These are phyloP conservation scores for Caenorhabditis sulstoni DNA, from an alignment of 2,888 invertebrate species.

Conservation along the genomic window DNA sequence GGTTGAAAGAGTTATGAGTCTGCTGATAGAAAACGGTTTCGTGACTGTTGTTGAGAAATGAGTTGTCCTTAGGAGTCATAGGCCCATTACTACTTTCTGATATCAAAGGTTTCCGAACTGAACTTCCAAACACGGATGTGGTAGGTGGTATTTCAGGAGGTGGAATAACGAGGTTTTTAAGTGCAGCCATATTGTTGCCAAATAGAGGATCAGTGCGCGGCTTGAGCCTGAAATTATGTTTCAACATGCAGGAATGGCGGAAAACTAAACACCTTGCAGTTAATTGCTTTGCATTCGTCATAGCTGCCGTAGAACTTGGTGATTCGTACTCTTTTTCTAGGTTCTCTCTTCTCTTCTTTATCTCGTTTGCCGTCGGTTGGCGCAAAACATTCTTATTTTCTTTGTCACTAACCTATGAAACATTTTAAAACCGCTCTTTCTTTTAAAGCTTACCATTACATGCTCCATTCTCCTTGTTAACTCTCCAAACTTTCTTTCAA, in stretches of 20 bases:
- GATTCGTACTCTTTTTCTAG: constrained; percentile 30
- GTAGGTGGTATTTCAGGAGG: neutral
- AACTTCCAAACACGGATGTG: neutral
- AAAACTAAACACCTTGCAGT: neutral
- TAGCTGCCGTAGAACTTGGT: constrained; percentile 47
- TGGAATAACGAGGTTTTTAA: neutral
- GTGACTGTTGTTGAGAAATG: constrained; percentile 29
- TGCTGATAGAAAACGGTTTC: constrained; percentile 54
- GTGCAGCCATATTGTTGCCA: neutral
- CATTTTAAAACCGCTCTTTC: neutral
- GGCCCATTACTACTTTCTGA: neutral
- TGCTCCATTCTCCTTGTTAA: constrained; percentile 3
- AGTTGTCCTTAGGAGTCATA: constrained; percentile 20
- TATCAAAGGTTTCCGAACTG: neutral
- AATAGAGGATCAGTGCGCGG: neutral
- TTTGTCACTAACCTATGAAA: neutral
- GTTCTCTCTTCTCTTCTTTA: constrained; percentile 4
- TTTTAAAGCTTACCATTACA: neutral
- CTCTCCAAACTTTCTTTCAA: constrained; percentile 19
- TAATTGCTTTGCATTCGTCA: neutral
- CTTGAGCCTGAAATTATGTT: neutral
- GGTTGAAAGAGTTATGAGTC: constrained; percentile 40
- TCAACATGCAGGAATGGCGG: too few species aligned
- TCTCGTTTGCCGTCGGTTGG: constrained; percentile 28
- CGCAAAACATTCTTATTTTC: constrained; percentile 6